Percentiles rank a stretch among this genome's conserved stretches.
phyloP scores from a whole-genome alignment of 2,888 invertebrate species.

The Argyresthia goedartella region DNA sequence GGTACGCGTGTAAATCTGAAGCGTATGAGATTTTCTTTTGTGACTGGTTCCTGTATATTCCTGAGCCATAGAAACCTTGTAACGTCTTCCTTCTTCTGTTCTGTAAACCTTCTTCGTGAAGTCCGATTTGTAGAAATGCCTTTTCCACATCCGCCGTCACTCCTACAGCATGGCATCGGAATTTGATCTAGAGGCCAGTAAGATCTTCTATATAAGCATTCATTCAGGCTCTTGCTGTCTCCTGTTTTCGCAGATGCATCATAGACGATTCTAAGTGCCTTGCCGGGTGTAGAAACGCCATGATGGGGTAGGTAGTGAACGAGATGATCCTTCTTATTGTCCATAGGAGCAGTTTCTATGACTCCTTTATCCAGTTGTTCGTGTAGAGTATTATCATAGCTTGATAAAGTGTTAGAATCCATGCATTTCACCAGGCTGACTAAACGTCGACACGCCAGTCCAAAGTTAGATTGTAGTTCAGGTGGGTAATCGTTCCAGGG shows the following conservation, averaged over 20 bases:
- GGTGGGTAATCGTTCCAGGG: not conserved
- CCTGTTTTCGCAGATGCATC: slow-evolving; percentile 14
- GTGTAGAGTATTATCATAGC: not conserved
- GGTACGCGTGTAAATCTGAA: slow-evolving; percentile 13
- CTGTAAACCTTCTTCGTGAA: slow-evolving; percentile 15
- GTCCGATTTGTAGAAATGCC: slow-evolving; percentile 19
- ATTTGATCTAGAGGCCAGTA: slow-evolving; percentile 15
- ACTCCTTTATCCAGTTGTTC: not conserved
- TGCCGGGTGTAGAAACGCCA: not conserved
- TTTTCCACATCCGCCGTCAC: too few relatives aligned
- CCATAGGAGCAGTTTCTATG: not conserved
- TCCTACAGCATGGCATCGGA: slow-evolving; percentile 14
- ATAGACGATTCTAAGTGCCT: slow-evolving; percentile 13
- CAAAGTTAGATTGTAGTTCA: not conserved
- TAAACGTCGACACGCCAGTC: not conserved
- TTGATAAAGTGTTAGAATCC: not conserved
- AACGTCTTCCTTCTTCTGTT: slow-evolving; percentile 13
- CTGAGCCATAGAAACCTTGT: slow-evolving; percentile 17
- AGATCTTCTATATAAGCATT: slow-evolving; percentile 17
- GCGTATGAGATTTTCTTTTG: slow-evolving; percentile 7
- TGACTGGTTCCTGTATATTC: not conserved
- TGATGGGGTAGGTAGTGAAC: slow-evolving; percentile 1
- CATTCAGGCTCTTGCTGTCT: slow-evolving; percentile 15
- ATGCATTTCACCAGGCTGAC: not conserved
- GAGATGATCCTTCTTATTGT: not conserved